These are phyloP conservation scores for Sebastes taczanowskii DNA, from an alignment of 2,797 vertebrate genomes.

Conservation along the genomic window DNA sequence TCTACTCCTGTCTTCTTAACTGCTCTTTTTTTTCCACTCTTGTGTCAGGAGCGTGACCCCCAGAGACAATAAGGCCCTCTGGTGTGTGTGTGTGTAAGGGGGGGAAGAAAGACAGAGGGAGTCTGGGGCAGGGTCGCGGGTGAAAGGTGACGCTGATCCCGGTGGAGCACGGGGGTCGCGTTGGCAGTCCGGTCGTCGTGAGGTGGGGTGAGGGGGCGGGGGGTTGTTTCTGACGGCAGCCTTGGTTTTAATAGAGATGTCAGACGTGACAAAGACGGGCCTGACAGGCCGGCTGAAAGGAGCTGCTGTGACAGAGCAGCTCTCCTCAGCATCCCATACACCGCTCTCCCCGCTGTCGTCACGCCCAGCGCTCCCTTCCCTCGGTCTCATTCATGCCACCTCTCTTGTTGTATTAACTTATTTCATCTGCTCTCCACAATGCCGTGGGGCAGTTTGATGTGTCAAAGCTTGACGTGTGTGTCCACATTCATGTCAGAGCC, in stretches of 20 bases:
- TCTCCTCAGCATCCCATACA: slow-evolving; percentile 61
- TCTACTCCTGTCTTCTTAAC: slow-evolving; percentile 27
- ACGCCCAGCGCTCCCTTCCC: slow-evolving; percentile 41
- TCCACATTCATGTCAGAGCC: slow-evolving; percentile 27
- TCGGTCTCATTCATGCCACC: slow-evolving; percentile 52
- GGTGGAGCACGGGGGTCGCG: slow-evolving; percentile 70
- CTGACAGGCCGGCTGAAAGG: slow-evolving; percentile 83
- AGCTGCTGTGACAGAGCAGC: slow-evolving; percentile 65
- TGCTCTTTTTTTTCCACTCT: slow-evolving; percentile 59
- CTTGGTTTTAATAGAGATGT: slow-evolving; percentile 84
- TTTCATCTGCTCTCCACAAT: slow-evolving; percentile 57
- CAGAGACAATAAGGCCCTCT: slow-evolving; percentile 70
- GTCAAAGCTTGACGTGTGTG: slow-evolving; percentile 51
- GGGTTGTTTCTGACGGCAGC: slow-evolving; percentile 62
- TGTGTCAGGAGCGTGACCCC: slow-evolving; percentile 65
- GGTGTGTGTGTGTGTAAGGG: slow-evolving; percentile 51
- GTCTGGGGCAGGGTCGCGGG: slow-evolving; percentile 68
- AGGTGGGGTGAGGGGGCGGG: slow-evolving; percentile 36
- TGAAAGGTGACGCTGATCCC: slow-evolving; percentile 77
- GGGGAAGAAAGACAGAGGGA: slow-evolving; percentile 51
- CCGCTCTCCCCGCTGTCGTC: slow-evolving; percentile 33
- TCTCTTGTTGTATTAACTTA: slow-evolving; percentile 61
- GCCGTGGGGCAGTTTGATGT: slow-evolving; percentile 35
- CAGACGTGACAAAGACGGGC: slow-evolving; percentile 83
- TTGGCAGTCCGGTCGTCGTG: slow-evolving; percentile 61